phyloP scores from a whole-genome alignment of 2,113 vertebrate genomes.

The Piprites chloris region DNA sequence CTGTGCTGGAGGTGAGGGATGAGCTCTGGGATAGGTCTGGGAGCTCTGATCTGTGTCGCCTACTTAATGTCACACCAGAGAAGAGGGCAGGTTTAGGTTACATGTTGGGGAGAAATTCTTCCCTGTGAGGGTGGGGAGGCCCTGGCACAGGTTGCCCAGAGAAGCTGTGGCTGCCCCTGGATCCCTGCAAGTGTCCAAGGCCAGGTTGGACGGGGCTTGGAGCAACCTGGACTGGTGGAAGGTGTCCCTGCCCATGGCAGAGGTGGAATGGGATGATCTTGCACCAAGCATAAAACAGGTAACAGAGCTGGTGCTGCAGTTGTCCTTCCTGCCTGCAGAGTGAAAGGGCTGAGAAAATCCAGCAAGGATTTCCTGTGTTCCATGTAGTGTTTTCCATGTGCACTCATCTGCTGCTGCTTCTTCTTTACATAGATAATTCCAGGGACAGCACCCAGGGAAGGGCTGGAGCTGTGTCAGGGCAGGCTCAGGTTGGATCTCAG shows the following conservation, averaged over 20 bases:
- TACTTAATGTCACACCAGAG: background rate
- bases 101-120: background rate
- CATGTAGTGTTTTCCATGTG: background rate
- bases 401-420: background rate
- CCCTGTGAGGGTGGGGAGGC: too few species aligned
- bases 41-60: background rate
- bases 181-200: background rate
- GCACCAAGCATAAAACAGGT: background rate
- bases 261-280: background rate
- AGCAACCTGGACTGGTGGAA: rapidly evolving
- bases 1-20: background rate
- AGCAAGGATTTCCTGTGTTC: background rate
- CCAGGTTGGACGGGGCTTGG: background rate
- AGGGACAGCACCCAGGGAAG: rapidly evolving
- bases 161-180: too few species aligned
- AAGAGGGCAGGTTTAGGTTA: background rate
- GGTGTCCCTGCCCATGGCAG: background rate
- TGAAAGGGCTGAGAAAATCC: background rate
- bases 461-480: background rate
- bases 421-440: background rate
- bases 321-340: background rate
- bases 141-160: too few species aligned
- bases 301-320: background rate
- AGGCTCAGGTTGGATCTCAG: background rate
- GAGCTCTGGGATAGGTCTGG: rapidly evolving